Evolutionary conservation across 1,140 invertebrate species (phyloP).

Genomic region (Cyclargus thomasi): DNA sequence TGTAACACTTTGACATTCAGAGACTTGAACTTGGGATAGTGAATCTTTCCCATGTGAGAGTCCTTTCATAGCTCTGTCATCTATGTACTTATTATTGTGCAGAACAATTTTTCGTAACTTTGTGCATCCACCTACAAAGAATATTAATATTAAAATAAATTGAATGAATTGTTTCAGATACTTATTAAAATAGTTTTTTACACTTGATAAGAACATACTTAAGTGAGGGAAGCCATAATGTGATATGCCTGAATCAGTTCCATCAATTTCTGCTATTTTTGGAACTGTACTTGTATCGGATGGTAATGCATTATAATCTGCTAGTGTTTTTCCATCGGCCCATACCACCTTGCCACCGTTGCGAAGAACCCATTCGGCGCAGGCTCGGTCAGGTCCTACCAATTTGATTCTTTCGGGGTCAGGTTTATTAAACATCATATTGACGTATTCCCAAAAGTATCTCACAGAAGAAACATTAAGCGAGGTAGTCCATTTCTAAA

Average conservation of each 20-base stretch:
- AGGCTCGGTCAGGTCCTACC: constrained; percentile 89
- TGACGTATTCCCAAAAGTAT: constrained; percentile 73
- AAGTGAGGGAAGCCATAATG: constrained; percentile 87
- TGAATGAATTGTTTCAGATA: no score
- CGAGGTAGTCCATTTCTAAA: constrained; percentile 19
- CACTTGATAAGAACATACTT: constrained; percentile 71
- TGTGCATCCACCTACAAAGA: constrained; percentile 53
- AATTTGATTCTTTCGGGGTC: constrained; percentile 81
- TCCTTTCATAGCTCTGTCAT: constrained; percentile 60
- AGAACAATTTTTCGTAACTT: constrained; percentile 54
- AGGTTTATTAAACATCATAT: constrained; percentile 78
- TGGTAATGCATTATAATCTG: constrained; percentile 84
- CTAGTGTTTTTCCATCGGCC: constrained; percentile 73
- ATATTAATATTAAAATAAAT: constrained; percentile 13
- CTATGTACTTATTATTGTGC: constrained; percentile 60
- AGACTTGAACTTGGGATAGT: constrained; percentile 55
- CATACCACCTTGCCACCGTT: constrained; percentile 87
- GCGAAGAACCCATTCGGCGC: constrained; percentile 91
- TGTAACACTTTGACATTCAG: constrained; percentile 58
- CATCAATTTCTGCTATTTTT: constrained; percentile 82
- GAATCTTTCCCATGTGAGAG: constrained; percentile 47
- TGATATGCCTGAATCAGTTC: constrained; percentile 84
- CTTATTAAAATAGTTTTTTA: not conserved
- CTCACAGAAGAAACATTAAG: constrained; percentile 35
- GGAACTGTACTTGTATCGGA: constrained; percentile 44